A percentile compares a stretch with the other conserved stretches of the same genome.
Evolutionary conservation across 2,888 invertebrate species (phyloP).

Genomic region (Nomada fabriciana): DNA sequence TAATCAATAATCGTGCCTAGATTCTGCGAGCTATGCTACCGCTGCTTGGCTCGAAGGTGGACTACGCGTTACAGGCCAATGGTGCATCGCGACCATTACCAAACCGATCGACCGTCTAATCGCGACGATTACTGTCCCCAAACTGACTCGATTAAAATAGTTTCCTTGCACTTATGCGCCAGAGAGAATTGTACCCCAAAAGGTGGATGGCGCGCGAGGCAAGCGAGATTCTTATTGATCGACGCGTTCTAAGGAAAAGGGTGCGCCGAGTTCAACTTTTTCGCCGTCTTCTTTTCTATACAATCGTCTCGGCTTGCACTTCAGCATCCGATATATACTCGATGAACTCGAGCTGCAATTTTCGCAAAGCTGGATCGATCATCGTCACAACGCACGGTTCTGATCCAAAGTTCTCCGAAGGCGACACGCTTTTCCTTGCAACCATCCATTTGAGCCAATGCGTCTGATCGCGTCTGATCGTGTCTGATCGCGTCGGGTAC

Average conservation of each 20-base stretch:
- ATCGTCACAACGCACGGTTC: background rate
- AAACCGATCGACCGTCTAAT: constrained; percentile 49
- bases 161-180: too few relatives aligned
- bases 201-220: background rate
- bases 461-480: too few relatives aligned
- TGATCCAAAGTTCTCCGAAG: too few relatives aligned
- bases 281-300: background rate
- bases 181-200: background rate
- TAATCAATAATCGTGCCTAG: background rate
- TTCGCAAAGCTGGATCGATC: constrained; percentile 17
- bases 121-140: background rate
- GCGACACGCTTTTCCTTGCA: too few relatives aligned
- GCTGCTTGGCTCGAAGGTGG: constrained; percentile 7
- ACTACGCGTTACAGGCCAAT: constrained; percentile 41
- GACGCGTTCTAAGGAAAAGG: constrained; percentile 5
- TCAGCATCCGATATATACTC: background rate
- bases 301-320: background rate
- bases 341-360: background rate
- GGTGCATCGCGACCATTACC: constrained; percentile 44
- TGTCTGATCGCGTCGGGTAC: too few relatives aligned
- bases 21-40: constrained; percentile 1
- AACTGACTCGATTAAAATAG: too few relatives aligned
- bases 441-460: too few relatives aligned
- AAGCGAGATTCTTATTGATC: constrained; percentile 28
- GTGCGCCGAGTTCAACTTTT: constrained; percentile 47